A percentile compares a stretch with the other conserved stretches of the same genome.
These are phyloP conservation scores for Oopsacas minuta DNA, from an alignment of 37 sponge, comb jelly and placozoan genomes.

Conservation along the genomic window DNA sequence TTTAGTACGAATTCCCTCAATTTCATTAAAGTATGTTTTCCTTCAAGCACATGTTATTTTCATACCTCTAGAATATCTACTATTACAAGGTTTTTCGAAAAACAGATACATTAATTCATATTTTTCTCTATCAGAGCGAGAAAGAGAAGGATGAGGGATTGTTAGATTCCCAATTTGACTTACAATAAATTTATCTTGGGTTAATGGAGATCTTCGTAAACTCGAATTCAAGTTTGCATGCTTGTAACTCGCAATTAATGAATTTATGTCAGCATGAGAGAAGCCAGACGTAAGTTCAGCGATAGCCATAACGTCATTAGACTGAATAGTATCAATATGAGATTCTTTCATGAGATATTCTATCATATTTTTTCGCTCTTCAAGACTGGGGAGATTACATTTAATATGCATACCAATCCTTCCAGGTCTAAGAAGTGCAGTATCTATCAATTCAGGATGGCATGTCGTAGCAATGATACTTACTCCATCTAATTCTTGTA, in stretches of 20 bases:
- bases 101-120: not conserved
- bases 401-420: not conserved
- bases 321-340: not conserved
- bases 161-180: not conserved
- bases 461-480: not conserved
- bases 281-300: not conserved
- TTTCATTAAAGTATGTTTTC: no score
- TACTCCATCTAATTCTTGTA: not conserved
- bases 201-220: no score
- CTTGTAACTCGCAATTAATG: not conserved
- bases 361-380: not conserved
- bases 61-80: no score
- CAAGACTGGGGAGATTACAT: not conserved
- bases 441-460: constrained; percentile 2
- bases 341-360: not conserved
- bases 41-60: no score
- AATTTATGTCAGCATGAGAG: not conserved
- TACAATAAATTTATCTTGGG: no score
- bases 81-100: not conserved
- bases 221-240: no score
- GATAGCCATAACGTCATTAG: not conserved
- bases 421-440: not conserved
- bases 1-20: no score
- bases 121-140: not conserved
- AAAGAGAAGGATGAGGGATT: not conserved